Percentiles rank a stretch among this genome's conserved stretches.
These are phyloP conservation scores for Zaprionus taronus DNA, from an alignment of 1,140 invertebrate species.

Conservation along the genomic window DNA sequence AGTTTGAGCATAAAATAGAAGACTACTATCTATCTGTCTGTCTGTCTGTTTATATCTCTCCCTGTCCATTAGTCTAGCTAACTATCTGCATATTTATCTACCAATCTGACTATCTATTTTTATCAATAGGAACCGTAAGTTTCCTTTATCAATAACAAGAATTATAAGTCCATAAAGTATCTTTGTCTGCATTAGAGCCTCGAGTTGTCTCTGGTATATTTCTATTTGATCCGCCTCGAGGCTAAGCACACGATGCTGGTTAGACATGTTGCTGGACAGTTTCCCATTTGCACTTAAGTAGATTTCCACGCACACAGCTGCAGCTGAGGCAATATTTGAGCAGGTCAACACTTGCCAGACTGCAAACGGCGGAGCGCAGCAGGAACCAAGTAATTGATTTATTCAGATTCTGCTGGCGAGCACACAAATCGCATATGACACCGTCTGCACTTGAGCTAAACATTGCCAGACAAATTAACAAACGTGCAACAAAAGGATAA, in stretches of 20 bases:
- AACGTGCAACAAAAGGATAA: constrained; percentile 24
- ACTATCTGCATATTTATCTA: no score
- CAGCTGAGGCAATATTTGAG: constrained; percentile 20
- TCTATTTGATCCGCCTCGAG: neutral
- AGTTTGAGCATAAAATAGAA: neutral
- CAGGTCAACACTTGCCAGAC: no score
- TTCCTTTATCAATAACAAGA: neutral
- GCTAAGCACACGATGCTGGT: neutral
- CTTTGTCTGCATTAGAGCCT: neutral
- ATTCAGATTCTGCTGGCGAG: constrained; percentile 8
- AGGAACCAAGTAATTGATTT: constrained; percentile 41
- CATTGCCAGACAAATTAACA: constrained; percentile 8
- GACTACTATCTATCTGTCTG: no score
- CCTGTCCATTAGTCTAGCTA: no score
- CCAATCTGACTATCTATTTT: no score
- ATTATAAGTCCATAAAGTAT: neutral
- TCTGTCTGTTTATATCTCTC: no score
- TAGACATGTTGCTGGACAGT: neutral
- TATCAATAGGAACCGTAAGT: neutral
- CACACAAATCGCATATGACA: constrained; percentile 1
- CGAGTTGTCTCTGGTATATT: neutral
- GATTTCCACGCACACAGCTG: constrained; percentile 13
- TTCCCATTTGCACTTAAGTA: constrained; percentile 24
- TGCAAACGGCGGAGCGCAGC: constrained; percentile 2
- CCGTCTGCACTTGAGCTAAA: neutral